These are phyloP conservation scores for Oreocharis arfaki DNA, from an alignment of 2,113 vertebrate genomes.

Conservation along the genomic window DNA sequence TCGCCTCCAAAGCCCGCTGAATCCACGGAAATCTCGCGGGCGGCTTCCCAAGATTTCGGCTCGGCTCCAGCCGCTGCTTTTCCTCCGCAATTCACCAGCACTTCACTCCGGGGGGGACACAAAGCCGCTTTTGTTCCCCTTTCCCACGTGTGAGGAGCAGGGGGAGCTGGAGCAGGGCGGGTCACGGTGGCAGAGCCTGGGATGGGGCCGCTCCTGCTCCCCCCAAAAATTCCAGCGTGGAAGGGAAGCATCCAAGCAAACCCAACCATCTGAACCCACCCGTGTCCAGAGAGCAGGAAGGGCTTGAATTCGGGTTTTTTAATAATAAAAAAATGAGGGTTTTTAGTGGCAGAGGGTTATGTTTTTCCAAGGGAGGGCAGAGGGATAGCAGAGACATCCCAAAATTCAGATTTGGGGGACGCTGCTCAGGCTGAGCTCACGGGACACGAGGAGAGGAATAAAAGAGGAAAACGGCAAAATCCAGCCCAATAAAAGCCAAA, in stretches of 20 bases:
- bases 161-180: not conserved
- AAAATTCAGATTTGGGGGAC: not conserved
- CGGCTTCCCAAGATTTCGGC: not conserved
- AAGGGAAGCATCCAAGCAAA: not conserved
- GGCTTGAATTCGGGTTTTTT: accelerated
- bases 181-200: not conserved
- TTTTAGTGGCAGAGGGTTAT: not conserved
- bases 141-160: not conserved
- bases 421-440: not conserved
- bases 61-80: not conserved
- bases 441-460: not conserved
- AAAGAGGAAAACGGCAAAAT: not conserved
- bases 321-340: not conserved
- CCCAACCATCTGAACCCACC: not conserved
- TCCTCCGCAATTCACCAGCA: not conserved
- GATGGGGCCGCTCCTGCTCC: not conserved
- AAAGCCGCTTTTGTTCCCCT: not conserved
- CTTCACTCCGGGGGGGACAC: not conserved
- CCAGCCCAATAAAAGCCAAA: not conserved
- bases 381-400: not conserved
- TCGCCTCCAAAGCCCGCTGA: not conserved
- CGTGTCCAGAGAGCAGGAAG: accelerated
- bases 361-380: accelerated
- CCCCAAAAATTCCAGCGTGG: accelerated
- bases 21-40: not conserved